Base-by-base conservation (phyloP, 2,888 invertebrate species). In the Amblyteles armatorius region DNA sequence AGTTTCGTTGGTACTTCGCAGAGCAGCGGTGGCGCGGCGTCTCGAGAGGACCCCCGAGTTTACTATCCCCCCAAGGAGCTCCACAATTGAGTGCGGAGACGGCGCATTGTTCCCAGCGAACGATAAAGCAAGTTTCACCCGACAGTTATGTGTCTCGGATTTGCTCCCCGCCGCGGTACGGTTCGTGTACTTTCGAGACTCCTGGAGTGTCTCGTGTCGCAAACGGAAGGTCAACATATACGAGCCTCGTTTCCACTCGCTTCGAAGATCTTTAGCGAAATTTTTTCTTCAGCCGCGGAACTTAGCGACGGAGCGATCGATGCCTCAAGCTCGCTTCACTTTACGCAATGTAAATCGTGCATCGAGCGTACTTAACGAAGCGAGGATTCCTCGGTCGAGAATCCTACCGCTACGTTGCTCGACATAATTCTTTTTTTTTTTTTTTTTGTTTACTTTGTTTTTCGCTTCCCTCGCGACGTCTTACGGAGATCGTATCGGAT, bases 101-200 rank as follows among this genome's bases (percentile, higher is more conserved):
- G 63, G 71, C n/a, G 67, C 84, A 84, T 82, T 84, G 82, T 84
- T 79, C 79, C 19, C 79, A 65, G 57, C 29, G 60, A 82, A 79
- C 69, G 65, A 74, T 71, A 81, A 84, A 82, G 82, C 69, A 82
- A 82, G 74, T 82, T 84, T 79, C 67, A 60, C 78, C 68, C 50
- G 80, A 84, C 84, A 73, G 67, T 84, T 63, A 73, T 81, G 83
- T 57, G 72, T 79, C 82, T 79, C 67, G 82, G 65, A 82, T 78
- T 74, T 44, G 44, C 73, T 71, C 16, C 48, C 50, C 74, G 55
- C 36, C 40, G 79, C n/a, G 55, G 50, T 84, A 40, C 60, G 36
- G 9, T 52, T 48, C 11, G 60, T 33, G 55, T 13, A 73, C 60
- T 67, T 50, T 13, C 33, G 44, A n/a, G 52, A 40, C 19, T 68